Conservation (phyloP, 2,113 vertebrate species). For the Nesogale talazaci region DNA sequence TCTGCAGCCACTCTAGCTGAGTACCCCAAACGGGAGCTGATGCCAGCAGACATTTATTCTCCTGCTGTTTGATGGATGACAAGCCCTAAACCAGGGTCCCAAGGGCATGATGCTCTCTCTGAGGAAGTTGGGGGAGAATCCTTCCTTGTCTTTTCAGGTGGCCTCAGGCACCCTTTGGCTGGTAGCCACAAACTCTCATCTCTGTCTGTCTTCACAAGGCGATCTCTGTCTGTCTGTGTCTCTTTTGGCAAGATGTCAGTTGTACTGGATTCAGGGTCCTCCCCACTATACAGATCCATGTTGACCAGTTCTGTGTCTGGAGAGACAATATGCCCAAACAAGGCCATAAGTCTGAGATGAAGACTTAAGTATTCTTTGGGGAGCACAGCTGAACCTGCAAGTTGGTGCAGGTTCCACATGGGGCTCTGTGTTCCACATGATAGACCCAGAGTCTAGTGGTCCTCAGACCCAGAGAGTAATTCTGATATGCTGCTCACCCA, state of each 20-base stretch:
- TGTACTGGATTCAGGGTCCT: neutral
- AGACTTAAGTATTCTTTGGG: neutral
- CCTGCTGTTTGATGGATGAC: no score
- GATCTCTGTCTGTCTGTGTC: neutral
- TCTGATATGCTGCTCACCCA: no score
- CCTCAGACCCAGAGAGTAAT: neutral
- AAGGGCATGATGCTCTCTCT: no score
- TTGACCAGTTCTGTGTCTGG: neutral
- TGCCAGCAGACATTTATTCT: no score
- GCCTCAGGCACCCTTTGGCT: neutral
- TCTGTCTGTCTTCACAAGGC: neutral
- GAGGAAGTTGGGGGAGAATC: neutral
- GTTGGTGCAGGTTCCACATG: rapidly evolving
- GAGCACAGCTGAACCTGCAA: neutral
- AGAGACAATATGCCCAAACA: neutral
- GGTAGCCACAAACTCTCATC: neutral
- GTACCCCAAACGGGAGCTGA: no score
- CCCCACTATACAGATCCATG: neutral
- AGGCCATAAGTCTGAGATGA: neutral
- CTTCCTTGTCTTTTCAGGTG: neutral
- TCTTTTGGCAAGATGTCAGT: neutral
- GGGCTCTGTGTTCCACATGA: rapidly evolving
- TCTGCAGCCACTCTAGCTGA: no score
- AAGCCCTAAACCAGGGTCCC: no score
- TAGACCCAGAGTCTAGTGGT: neutral